phyloP scores from a whole-genome alignment of 2,888 invertebrate genomes.

The Euzophera pinguis region DNA sequence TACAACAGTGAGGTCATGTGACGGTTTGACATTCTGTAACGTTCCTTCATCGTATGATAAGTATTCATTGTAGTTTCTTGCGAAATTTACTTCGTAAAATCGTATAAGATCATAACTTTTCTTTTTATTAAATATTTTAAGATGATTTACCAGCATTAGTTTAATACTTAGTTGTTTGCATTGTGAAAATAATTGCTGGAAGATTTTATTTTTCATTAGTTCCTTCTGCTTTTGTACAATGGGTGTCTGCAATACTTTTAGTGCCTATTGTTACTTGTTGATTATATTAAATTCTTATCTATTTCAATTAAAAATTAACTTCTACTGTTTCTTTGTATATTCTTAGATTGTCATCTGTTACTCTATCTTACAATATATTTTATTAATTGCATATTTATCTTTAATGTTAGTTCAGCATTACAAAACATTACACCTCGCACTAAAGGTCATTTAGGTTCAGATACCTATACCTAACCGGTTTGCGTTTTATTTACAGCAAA shows the following conservation, averaged over 20 bases:
- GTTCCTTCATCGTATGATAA: slow-evolving; percentile 15
- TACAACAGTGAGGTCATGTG: slow-evolving; percentile 40
- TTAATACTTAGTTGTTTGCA: neutral
- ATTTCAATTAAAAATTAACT: too few species aligned
- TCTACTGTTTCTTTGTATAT: too few species aligned
- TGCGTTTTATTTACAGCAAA: slow-evolving; percentile 8
- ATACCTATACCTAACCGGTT: slow-evolving; percentile 7
- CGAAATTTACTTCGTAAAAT: slow-evolving; percentile 15
- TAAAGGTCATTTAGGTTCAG: slow-evolving; percentile 9
- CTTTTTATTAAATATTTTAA: neutral
- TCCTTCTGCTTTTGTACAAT: too few species aligned
- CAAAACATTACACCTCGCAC: slow-evolving; percentile 12
- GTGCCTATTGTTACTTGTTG: too few species aligned
- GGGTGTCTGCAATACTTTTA: too few species aligned
- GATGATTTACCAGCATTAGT: neutral
- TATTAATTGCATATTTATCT: neutral
- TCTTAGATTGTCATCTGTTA: too few species aligned
- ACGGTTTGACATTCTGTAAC: slow-evolving; percentile 33
- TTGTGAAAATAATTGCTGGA: too few species aligned
- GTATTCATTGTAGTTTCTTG: slow-evolving; percentile 23
- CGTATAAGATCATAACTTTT: neutral
- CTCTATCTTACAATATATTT: too few species aligned
- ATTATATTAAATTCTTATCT: too few species aligned
- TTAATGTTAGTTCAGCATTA: slow-evolving; percentile 17
- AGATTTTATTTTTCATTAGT: too few species aligned